Conservation (phyloP, 2,113 vertebrate genomes). For the Proteles cristata region DNA sequence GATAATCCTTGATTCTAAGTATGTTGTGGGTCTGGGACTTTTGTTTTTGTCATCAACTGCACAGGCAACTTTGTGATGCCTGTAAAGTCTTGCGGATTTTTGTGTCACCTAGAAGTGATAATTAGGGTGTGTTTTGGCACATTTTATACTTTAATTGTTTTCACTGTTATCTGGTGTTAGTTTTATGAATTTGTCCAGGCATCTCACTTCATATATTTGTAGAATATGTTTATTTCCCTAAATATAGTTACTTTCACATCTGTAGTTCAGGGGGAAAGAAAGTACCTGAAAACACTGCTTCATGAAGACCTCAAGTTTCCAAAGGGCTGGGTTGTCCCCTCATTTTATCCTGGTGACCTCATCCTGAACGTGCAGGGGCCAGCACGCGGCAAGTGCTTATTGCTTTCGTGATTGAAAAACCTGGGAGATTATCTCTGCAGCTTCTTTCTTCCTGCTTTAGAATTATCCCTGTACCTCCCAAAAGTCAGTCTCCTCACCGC, state of each 20-base stretch:
- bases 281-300: neutral
- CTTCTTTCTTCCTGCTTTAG: neutral
- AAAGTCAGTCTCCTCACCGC: neutral
- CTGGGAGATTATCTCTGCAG: neutral
- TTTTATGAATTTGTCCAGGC: neutral
- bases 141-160: constrained; percentile 24
- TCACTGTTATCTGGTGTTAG: neutral
- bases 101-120: neutral
- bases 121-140: neutral
- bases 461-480: neutral
- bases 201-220: neutral
- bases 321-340: neutral
- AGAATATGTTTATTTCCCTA: neutral
- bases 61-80: neutral
- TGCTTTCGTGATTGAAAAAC: neutral
- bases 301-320: neutral
- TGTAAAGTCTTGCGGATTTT: neutral
- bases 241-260: neutral
- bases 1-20: neutral
- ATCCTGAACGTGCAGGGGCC: neutral
- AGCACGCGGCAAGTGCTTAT: neutral
- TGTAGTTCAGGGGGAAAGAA: neutral
- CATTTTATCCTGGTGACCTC: neutral
- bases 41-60: neutral
- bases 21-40: neutral